Evolutionary conservation across 2,888 invertebrate species (phyloP), one percentile per base, ranked within the genome.

Genomic region (Limnephilus auricula): DNA sequence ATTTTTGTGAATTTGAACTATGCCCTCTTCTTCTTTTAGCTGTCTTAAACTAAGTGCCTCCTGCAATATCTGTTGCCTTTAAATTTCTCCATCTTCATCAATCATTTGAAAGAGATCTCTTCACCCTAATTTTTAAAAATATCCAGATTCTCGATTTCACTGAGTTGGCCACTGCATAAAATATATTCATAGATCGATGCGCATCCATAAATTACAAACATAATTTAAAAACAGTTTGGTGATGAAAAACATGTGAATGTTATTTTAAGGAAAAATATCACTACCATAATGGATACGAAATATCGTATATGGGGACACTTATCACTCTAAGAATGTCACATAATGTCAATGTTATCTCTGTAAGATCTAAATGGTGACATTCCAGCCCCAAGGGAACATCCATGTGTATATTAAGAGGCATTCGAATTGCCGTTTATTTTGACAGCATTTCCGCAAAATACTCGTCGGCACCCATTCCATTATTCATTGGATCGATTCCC

Each of bases 281-380:
- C 65, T 65, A 9, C 65, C 9, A 65, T 25, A 65, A 65, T 65
- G 65, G 65, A 65, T 65, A 65, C 25, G 25, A 6, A 25, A 65
- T 65, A 3, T 25, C 65, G 65, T 65, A 65, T 65, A 65, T 65
- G 65, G 18, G 25, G 65, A 65, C 25, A 65, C 65, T 65, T 65
- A 65, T 25, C 65, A 65, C 65, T 65, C 15, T 32, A 34, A 83
- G 34, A 83, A 25, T 83, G 82, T 83, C 82, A 34, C 37, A 34
- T 83, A 83, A 25, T 25, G 15, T 32, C 25, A 34, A 34, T 85
- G 40, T 37, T n/a, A n/a, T 85, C n/a, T 37, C n/a, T n/a, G n/a
- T 18, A n/a, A 12, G 9, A 85, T 85, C 85, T 85, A 40, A 85
- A 85, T 85, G 85, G 85, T 40, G n/a, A 85, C 85, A 85, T 45